Conservation (phyloP, 2,797 vertebrate genomes). For the Odontamblyopus lacepedii region DNA sequence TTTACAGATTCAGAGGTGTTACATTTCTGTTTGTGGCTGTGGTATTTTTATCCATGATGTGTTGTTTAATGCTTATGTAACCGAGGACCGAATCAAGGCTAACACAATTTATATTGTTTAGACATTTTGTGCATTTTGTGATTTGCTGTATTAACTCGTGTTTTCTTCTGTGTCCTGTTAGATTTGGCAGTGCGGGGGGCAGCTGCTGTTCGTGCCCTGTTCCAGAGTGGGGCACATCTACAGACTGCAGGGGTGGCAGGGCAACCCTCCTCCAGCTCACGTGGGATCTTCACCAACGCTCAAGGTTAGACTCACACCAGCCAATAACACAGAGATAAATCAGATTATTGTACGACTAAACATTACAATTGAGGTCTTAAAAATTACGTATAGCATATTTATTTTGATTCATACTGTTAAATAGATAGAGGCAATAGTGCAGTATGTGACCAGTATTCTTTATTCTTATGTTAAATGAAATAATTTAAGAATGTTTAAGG, state of each 20-base stretch:
- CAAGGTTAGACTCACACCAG: constrained; percentile 79
- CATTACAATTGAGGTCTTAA: no score
- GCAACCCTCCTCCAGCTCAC: constrained; percentile 93
- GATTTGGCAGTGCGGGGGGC: constrained; percentile 99
- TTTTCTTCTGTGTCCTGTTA: constrained; percentile 43
- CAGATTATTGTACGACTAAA: not conserved
- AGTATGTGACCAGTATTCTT: no score
- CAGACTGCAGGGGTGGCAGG: constrained; percentile 95
- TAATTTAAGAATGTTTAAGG: no score
- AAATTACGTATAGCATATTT: no score
- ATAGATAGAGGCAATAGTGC: no score
- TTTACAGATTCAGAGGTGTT: no score
- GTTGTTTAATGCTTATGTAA: no score
- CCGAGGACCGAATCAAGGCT: no score
- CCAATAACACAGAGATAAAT: not conserved
- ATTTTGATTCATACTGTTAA: no score
- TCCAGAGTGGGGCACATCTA: constrained; percentile 98
- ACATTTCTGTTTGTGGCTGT: no score
- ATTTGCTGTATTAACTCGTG: not conserved
- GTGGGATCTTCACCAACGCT: constrained; percentile 97
- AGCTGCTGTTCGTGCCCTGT: constrained; percentile 93
- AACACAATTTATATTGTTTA: not conserved
- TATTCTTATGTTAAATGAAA: no score
- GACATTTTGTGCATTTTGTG: not conserved
- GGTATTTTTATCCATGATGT: no score